phyloP scores from a whole-genome alignment of 2,888 invertebrate species.

The Agrypnus murinus region DNA sequence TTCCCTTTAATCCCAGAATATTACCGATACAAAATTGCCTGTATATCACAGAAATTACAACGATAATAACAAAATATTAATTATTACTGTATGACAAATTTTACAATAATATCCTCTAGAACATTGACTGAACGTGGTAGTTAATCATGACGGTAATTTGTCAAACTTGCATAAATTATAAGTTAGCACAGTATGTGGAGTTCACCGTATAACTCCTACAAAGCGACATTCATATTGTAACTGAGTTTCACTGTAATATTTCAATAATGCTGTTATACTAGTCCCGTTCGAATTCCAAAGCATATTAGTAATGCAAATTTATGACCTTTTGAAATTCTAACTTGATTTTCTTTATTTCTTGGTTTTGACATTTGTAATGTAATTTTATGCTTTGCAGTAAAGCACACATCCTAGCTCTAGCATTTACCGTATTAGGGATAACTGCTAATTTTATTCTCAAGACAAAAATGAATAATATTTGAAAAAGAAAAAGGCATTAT shows the following conservation, averaged over 20 bases:
- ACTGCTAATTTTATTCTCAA: background rate
- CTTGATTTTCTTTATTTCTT: constrained; percentile 5
- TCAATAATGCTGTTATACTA: constrained; percentile 21
- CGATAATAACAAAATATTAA: background rate
- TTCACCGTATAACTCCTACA: constrained; percentile 27
- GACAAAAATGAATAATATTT: constrained; percentile 11
- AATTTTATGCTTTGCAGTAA: background rate
- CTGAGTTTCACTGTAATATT: constrained; percentile 34
- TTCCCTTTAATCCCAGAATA: too few relatives aligned
- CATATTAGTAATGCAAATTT: constrained; percentile 20
- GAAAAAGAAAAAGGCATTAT: constrained; percentile 17
- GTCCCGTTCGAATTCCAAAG: constrained; percentile 15
- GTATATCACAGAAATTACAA: too few relatives aligned
- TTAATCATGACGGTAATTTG: constrained; percentile 37
- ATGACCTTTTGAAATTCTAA: constrained; percentile 17
- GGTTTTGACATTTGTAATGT: background rate
- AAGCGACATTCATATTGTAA: constrained; percentile 40
- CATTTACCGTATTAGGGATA: background rate
- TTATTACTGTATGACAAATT: constrained; percentile 20
- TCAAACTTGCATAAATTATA: constrained; percentile 43
- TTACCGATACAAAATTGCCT: too few relatives aligned
- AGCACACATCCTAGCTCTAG: too few relatives aligned
- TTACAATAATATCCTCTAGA: constrained; percentile 13
- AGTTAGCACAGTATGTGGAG: constrained; percentile 33
- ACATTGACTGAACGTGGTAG: constrained; percentile 30